phyloP scores from a whole-genome alignment of 2,888 invertebrate genomes.

The Cepaea hortensis region DNA sequence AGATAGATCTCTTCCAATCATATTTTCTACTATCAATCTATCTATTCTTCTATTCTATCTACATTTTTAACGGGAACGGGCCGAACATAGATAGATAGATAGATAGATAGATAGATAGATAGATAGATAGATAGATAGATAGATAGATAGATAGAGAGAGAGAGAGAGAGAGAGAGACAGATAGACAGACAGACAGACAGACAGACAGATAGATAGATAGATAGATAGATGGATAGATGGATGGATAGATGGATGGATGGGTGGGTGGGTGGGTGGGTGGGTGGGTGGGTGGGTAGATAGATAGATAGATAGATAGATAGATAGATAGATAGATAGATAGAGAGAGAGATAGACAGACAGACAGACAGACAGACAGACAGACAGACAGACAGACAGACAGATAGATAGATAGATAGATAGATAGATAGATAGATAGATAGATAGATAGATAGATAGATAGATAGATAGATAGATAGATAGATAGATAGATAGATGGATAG shows the following conservation, averaged over 20 bases:
- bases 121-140: not conserved
- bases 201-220: not conserved
- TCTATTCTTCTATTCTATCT: too few species aligned
- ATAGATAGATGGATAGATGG: not conserved
- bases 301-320: conserved; percentile 6
- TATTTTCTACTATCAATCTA: too few species aligned
- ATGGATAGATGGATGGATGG: conserved; percentile 3
- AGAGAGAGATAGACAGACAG: not conserved
- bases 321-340: conserved; percentile 7
- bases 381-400: not conserved
- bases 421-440: conserved; percentile 7
- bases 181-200: not conserved
- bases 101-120: conserved; percentile 4
- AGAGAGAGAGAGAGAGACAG: not conserved
- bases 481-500: conserved; percentile 1
- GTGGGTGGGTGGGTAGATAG: conserved; percentile 7
- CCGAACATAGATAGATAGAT: not conserved
- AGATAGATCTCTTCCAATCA: too few species aligned
- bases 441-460: conserved; percentile 7
- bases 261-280: not conserved
- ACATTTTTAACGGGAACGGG: too few species aligned
- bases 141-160: not conserved
- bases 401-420: conserved; percentile 7
- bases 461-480: conserved; percentile 2
- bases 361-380: not conserved